Evolutionary conservation across 2,797 vertebrate species (phyloP), one percentile per base, ranked within the genome.

Genomic region (Phataginus tricuspis): DNA sequence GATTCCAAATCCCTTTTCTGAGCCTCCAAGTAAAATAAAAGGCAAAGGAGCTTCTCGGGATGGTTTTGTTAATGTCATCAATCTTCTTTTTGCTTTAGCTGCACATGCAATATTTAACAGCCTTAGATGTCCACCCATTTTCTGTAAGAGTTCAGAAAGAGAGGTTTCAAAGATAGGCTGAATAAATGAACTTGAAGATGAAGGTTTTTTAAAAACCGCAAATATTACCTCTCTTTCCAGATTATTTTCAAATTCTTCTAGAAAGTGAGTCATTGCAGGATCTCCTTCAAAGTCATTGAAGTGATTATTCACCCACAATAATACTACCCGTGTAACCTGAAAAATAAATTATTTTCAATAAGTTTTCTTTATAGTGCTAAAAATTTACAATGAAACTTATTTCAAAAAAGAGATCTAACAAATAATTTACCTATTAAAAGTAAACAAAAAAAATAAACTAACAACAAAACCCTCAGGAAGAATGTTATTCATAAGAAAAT

Each of bases 261-360:
- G 98, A 98, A 99, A 99, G 96, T 98, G 99, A 97, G 99, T 99
- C 99, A 99, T 99, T 88, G 99, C 99, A 55, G 99, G 97, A 98
- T 99, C 99, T 88, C 99, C 99, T 98, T 99, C 99, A 98, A 99
- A 99, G 99, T 99, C 99, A 97, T 99, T 99, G 99, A 99, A 99
- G 99, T 99, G 99, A 99, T 99, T 99, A 99, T 99, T 99, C 97
- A 99, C 99, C 99, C 99, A 99, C 98, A 99, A 98, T 98, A 99
- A 98, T 98, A 99, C 99, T 98, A 99, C 99, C 99, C 99, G 99
- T 98, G 99, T 99, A 98, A 99, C 99, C 99, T 99, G 97, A 64
- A 98, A 98, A 97, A 96, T 74, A 57, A 96, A 97, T 91, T 72
- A 57, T 34, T 95, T 92, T 77, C 18, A 78, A 12, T 64, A 55